Base-by-base conservation (phyloP, 2,888 invertebrate genomes). In the Erebia epiphron region DNA sequence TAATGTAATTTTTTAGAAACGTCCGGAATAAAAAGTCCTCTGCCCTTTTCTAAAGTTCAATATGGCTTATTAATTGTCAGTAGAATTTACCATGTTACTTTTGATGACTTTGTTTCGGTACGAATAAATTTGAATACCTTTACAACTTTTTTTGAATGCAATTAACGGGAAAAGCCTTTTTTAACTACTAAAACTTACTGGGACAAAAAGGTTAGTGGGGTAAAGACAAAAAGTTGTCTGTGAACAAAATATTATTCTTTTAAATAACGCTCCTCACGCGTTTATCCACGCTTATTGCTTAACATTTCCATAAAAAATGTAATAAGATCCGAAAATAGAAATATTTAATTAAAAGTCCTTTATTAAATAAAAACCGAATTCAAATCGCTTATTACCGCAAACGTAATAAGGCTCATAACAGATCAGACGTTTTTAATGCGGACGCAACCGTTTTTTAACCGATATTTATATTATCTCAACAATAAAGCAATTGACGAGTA, bases 381-480 rank as follows among this genome's bases (percentile, higher is more conserved):
- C 64, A 74, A 76, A 78, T 77, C 73, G 70, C 69, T 71, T 73
- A 76, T 73, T 75, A 77, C 75, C 78, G 73, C 71, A 69, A 68
- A 71, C 71, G 70, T 73, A 68, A 75, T 74, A 75, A 73, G 73
- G 61, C 43, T 18, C 1, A 1, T 18, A 61, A 21, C 46, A 46
- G 16, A 18, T 13, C 0, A 8, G 11, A 4, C 13, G 16, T 61
- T 14, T 56, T 57, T 57, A 13, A 18, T 10, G n/a, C 50, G 8
- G n/a, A n/a, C 1, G 4, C 1, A 9, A 16, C n/a, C 2, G 7
- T 52, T 52, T 52, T 52, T 52, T n/a, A 9, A 52, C 52, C n/a
- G 8, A 8, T 16, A 16, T 35, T 7, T 35, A 26, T 26, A 26
- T 26, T 26, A 26, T 3, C 1, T 26, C 26, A 26, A 26, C 4